phyloP scores from a whole-genome alignment of 2,888 invertebrate species.

The Leptinotarsa juncta region DNA sequence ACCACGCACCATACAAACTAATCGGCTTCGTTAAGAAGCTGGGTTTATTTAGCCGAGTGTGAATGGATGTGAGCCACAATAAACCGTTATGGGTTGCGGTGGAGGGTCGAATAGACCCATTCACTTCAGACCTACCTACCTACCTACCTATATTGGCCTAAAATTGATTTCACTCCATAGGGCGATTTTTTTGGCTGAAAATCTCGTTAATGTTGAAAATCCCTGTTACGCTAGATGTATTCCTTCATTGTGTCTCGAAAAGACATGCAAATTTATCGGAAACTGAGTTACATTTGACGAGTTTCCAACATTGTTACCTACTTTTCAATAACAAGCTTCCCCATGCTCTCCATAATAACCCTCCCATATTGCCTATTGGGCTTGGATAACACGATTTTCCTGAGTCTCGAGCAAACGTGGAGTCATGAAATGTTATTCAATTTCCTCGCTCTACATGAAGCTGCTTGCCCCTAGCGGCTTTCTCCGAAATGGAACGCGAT shows the following conservation, averaged over 20 bases:
- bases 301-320: background rate
- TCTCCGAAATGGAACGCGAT: background rate
- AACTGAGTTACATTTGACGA: background rate
- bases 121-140: too few species aligned
- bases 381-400: background rate
- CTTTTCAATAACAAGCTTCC: constrained; percentile 1
- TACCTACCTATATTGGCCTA: too few species aligned
- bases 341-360: constrained; percentile 2
- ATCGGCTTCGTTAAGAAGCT: too few species aligned
- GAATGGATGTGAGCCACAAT: too few species aligned
- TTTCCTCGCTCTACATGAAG: background rate
- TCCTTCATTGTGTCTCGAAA: background rate
- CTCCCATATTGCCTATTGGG: constrained; percentile 4
- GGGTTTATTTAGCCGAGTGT: too few species aligned
- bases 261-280: background rate
- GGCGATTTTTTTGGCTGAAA: too few species aligned
- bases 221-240: too few species aligned
- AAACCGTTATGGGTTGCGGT: too few species aligned
- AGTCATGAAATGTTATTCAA: constrained; percentile 11
- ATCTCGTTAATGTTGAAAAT: too few species aligned
- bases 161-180: too few species aligned
- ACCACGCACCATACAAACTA: too few species aligned
- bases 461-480: constrained; percentile 2
- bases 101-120: too few species aligned
- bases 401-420: background rate